Base-by-base conservation (phyloP, 2,888 invertebrate species). In the Temnothorax ravouxi region DNA sequence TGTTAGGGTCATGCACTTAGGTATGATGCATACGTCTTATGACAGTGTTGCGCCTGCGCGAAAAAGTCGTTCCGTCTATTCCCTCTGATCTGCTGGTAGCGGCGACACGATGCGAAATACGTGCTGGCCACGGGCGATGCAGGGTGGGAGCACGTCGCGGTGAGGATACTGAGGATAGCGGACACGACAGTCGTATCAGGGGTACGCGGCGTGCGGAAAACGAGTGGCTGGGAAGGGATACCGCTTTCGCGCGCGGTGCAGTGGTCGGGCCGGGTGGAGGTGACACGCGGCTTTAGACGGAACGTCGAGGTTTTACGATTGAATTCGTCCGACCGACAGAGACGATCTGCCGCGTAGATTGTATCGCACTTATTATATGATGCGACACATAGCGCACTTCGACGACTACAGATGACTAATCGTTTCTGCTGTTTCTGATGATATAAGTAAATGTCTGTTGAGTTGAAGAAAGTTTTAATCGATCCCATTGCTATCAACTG, bases 51-150 rank as follows among this genome's bases (percentile, higher is more conserved):
- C 66, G 66, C 66, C 29, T 67, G 66, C 66, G 47, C 18, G 47
- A 67, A 67, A 67, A 50, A 67, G 18, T 67, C 18, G 15, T 47
- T 66, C 44, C 41, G 44, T 34, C 62, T 62, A 62, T 38, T 34
- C 25, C 44, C 25, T 25, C 64, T 6, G 64, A 64, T 44, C 66
- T 85, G 88, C 86, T 91, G 92, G 90, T 91, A 91, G 89, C 91
- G 83, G 88, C 89, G 87, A 87, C 90, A 89, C 91, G 89, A 90
- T 88, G 90, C 89, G 90, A 91, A 91, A 88, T 92, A 92, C 91
- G 18, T 88, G 91, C 89, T 84, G 87, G 89, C 88, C 86, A 89
- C 87, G 87, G 88, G 71, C 67, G 88, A 75, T 77, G 29, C 47
- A 69, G 72, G 82, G 89, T 82, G 88, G 84, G 89, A 87, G 87